Percentiles rank a stretch among this genome's conserved stretches.
phyloP scores from a whole-genome alignment of 2,113 vertebrate species.

The Hippocampus barbouri region DNA sequence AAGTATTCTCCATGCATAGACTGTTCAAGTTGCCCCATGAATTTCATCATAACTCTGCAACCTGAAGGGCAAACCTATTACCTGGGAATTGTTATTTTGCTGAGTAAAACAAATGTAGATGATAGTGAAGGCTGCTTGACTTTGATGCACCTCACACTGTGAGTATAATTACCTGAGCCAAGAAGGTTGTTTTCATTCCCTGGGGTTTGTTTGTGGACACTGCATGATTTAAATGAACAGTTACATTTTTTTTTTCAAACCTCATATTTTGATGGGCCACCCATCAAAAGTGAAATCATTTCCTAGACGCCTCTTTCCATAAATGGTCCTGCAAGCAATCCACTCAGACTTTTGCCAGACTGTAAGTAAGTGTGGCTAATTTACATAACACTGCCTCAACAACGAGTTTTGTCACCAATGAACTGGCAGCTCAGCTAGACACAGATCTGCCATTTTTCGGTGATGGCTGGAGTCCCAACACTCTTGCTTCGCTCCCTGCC shows the following conservation, averaged over 20 bases:
- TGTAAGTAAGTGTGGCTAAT: neutral
- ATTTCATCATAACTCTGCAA: conserved; percentile 6
- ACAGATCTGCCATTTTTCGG: neutral
- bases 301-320: neutral
- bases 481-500: too few species aligned
- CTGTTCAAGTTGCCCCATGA: neutral
- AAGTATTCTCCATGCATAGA: conserved; percentile 16
- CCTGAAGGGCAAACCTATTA: conserved; percentile 21
- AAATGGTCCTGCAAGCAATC: neutral
- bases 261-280: neutral
- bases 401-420: neutral
- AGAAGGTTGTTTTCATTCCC: neutral
- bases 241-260: neutral
- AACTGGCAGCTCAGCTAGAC: neutral
- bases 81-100: conserved; percentile 25
- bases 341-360: neutral
- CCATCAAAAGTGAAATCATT: too few species aligned
- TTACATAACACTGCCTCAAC: too few species aligned
- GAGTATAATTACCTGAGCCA: neutral
- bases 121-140: conserved; percentile 21
- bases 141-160: conserved; percentile 23
- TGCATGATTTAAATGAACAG: neutral
- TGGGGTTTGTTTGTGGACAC: neutral
- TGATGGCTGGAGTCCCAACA: neutral
- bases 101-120: conserved; percentile 41